Evolutionary conservation across 2,797 vertebrate species (phyloP), one percentile per base, ranked within the genome.

Genomic region (Cryptoblepharus egeriae): DNA sequence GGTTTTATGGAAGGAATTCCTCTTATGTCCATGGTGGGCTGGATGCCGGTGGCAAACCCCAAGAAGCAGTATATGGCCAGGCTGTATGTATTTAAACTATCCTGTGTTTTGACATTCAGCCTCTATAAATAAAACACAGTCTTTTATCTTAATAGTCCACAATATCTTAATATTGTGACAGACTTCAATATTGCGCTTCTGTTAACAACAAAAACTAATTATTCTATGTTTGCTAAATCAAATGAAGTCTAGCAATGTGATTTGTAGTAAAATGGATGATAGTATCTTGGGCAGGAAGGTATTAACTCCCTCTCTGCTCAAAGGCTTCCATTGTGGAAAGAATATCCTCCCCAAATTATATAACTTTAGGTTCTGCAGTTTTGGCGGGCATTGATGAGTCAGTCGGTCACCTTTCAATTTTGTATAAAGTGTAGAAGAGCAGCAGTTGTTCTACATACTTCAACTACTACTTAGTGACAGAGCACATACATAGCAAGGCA

Each of bases 1-100:
- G 99, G 95, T 99, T 99, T 95, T 99, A 99, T 87, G 98, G 98
- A 81, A 97, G 98, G 90, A 99, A 98, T 95, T 99, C 98, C 83
- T 99, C 98, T 15, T 99, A 99, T 4, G 98, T 99, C 88, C 99
- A 99, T 74, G 98, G 98, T 64, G 98, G 98, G 88, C 94, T 99
- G 86, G 98, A 99, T 89, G 95, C 97, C 76, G 98, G 92, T 91
- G 98, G 98, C 60, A 99, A 99, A 87, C 96, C 98, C 0, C 97
- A 97, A 24, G 98, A 99, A 93, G 98, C 99, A 0, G 99, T 99
- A 15, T 99, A 99, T 42, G 99, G 99, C 57, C 99, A 99, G 95
- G 97, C 98, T 93, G 99, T 99, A 96, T 77, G 98, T 97, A 81
- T 80, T 64, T 80, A 15, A 78, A 20, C 26, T 63, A 28, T 35